Evolutionary conservation across 2,113 vertebrate species (phyloP).

Genomic region (Cariama cristata): DNA sequence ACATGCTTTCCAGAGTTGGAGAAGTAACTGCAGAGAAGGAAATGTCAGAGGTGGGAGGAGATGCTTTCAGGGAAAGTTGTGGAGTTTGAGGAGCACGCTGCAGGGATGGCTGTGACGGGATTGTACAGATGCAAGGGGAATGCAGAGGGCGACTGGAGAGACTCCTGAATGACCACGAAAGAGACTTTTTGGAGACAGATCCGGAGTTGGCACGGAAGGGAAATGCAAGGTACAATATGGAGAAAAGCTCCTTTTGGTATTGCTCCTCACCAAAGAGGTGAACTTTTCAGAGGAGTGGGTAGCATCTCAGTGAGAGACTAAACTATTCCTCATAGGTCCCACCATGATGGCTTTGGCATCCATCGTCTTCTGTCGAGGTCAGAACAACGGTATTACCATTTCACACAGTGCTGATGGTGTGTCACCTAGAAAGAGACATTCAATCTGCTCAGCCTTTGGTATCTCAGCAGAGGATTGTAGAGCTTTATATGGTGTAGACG

Average conservation of each 20-base stretch:
- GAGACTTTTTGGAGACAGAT: background rate
- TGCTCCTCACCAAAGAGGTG: background rate
- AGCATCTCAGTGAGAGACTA: background rate
- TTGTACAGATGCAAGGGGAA: background rate
- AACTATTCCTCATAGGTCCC: background rate
- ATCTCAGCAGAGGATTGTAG: background rate
- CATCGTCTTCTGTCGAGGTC: fast-evolving
- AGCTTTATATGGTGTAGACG: background rate
- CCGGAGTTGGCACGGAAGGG: background rate
- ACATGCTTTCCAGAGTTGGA: background rate
- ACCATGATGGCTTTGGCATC: background rate
- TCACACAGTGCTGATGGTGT: background rate
- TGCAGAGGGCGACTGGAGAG: background rate
- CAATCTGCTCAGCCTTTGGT: background rate
- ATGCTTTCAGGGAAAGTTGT: background rate
- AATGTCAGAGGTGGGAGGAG: background rate
- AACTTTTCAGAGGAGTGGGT: background rate
- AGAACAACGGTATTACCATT: background rate
- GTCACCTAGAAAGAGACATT: background rate
- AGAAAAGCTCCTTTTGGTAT: background rate
- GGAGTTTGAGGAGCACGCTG: background rate
- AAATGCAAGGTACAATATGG: background rate
- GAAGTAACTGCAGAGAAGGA: background rate
- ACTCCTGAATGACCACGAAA: background rate
- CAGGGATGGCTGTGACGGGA: background rate